Percentiles rank a stretch among this genome's conserved stretches.
phyloP scores from a whole-genome alignment of 2,113 vertebrate genomes.

The Ascaphus truei region DNA sequence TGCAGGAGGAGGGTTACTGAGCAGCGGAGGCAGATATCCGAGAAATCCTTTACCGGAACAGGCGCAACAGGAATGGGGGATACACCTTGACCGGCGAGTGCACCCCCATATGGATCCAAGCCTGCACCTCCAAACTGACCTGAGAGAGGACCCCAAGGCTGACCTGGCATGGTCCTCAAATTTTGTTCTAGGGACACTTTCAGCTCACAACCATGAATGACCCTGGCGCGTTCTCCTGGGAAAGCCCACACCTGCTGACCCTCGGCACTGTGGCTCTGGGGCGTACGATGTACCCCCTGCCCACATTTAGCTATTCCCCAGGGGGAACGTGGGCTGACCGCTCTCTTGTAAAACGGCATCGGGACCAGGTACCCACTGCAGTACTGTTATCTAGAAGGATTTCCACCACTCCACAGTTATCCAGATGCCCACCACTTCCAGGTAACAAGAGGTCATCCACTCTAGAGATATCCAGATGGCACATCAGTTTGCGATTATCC shows the following conservation, averaged over 20 bases:
- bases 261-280: not conserved
- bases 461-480: too few species aligned
- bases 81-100: not conserved
- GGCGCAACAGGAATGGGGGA: not conserved
- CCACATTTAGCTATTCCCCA: not conserved
- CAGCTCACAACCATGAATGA: not conserved
- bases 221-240: not conserved
- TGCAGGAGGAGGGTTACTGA: not conserved
- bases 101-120: not conserved
- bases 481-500: too few species aligned
- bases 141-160: not conserved
- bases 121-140: not conserved
- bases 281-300: not conserved
- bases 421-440: too few species aligned
- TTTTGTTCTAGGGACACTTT: not conserved
- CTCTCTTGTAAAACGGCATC: constrained; percentile 26
- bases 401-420: too few species aligned
- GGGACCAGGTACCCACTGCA: not conserved
- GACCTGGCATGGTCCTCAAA: not conserved
- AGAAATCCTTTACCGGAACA: not conserved
- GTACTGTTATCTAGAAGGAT: too few species aligned
- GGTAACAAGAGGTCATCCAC: too few species aligned
- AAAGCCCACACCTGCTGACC: not conserved
- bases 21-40: not conserved
- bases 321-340: not conserved